These are phyloP conservation scores for Potamilus streckersoni DNA, from an alignment of 1,140 invertebrate species.

Conservation along the genomic window DNA sequence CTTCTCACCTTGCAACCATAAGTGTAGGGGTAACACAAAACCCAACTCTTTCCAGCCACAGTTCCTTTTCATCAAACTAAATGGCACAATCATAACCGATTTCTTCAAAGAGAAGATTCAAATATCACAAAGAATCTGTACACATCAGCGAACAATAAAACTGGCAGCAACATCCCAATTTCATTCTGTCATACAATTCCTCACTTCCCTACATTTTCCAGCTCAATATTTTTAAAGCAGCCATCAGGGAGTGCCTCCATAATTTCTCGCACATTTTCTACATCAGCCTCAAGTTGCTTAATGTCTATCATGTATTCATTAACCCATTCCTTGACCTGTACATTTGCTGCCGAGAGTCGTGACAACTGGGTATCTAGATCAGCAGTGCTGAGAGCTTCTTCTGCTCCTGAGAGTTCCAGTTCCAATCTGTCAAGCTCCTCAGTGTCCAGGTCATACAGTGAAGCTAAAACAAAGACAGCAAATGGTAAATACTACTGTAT, in stretches of 20 bases:
- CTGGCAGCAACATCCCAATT: too few relatives aligned
- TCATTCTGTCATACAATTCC: too few relatives aligned
- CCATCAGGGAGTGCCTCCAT: conserved; percentile 81
- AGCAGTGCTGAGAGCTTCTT: conserved; percentile 78
- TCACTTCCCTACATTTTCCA: conserved; percentile 32
- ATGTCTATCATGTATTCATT: conserved; percentile 79
- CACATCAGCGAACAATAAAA: too few relatives aligned
- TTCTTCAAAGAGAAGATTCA: too few relatives aligned
- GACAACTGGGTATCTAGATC: conserved; percentile 77
- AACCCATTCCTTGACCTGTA: conserved; percentile 32
- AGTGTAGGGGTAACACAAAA: too few relatives aligned
- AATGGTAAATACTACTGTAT: too few relatives aligned
- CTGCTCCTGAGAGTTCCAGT: conserved; percentile 78
- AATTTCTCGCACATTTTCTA: conserved; percentile 89
- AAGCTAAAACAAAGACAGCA: conserved; percentile 33
- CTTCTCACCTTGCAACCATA: too few relatives aligned
- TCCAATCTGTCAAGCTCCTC: conserved; percentile 80
- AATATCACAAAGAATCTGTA: too few relatives aligned
- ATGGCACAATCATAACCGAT: too few relatives aligned
- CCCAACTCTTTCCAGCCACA: too few relatives aligned
- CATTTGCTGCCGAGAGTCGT: conserved; percentile 38
- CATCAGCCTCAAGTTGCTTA: conserved; percentile 79
- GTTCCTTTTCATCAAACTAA: too few relatives aligned
- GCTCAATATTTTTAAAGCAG: conserved; percentile 79
- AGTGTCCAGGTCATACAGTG: conserved; percentile 71